Evolutionary conservation across 2,888 invertebrate species (phyloP).

Genomic region (Aquatica leii): DNA sequence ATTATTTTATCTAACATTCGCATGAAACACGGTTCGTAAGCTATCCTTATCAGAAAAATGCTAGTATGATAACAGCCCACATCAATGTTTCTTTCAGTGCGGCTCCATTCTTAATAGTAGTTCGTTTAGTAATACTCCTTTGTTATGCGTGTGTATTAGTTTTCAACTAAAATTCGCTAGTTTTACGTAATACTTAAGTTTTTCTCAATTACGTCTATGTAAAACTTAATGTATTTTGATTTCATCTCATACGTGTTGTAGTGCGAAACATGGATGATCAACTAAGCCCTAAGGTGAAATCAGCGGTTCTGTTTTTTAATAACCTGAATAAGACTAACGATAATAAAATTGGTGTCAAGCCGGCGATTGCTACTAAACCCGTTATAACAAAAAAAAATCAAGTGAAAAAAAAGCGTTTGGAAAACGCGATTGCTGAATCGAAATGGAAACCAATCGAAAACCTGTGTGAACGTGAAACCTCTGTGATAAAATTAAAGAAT

Average conservation of each 20-base stretch:
- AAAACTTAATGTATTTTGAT: too few species aligned
- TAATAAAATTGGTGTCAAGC: background rate
- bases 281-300: conserved; percentile 38
- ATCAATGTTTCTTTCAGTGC: conserved; percentile 18
- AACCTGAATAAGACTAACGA: conserved; percentile 30
- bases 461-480: background rate
- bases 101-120: conserved; percentile 15
- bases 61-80: conserved; percentile 22
- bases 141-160: background rate
- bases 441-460: background rate
- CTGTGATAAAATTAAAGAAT: conserved; percentile 1
- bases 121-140: background rate
- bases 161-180: conserved; percentile 6
- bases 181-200: too few species aligned
- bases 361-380: conserved; percentile 12
- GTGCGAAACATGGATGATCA: conserved; percentile 34
- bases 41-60: conserved; percentile 29
- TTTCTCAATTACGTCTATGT: too few species aligned
- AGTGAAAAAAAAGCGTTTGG: background rate
- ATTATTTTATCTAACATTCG: conserved; percentile 17
- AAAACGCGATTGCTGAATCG: too few species aligned
- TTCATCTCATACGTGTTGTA: background rate
- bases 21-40: conserved; percentile 20
- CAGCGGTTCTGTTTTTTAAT: conserved; percentile 40
- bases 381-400: background rate